Conservation (phyloP, 2,113 vertebrate species). For the Actenoides lindsayi region DNA sequence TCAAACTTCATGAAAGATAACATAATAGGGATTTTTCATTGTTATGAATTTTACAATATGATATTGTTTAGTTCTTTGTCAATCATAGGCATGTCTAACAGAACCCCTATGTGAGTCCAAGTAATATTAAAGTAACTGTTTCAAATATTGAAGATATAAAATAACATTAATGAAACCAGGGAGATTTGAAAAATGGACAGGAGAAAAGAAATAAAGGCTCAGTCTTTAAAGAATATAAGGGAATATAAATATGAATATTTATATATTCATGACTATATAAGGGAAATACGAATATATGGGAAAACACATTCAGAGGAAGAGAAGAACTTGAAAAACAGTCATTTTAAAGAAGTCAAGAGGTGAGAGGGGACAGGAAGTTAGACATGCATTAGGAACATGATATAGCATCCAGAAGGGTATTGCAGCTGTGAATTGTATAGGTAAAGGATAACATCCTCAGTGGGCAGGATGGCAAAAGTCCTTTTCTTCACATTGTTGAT, state of each 20-base stretch:
- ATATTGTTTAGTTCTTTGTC: neutral
- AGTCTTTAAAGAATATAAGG: neutral
- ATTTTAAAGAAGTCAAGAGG: neutral
- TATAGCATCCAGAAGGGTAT: neutral
- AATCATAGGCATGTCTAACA: neutral
- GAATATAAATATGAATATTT: too few species aligned
- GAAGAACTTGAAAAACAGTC: neutral
- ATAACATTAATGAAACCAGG: neutral
- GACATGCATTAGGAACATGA: neutral
- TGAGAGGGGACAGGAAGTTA: neutral
- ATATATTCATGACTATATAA: too few species aligned
- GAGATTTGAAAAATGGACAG: neutral
- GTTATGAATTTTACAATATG: neutral
- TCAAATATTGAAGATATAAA: neutral
- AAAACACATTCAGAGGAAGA: neutral
- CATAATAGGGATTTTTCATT: neutral
- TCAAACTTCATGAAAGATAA: neutral
- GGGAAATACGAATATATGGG: neutral
- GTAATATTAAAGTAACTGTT: neutral
- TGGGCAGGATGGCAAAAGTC: neutral
- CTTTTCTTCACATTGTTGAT: neutral
- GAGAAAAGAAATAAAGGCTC: neutral
- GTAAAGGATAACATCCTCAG: neutral
- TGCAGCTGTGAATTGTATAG: neutral
- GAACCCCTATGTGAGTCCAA: neutral